These are phyloP conservation scores for Frankliniella intonsa DNA, from an alignment of 2,888 invertebrate genomes.

Conservation along the genomic window DNA sequence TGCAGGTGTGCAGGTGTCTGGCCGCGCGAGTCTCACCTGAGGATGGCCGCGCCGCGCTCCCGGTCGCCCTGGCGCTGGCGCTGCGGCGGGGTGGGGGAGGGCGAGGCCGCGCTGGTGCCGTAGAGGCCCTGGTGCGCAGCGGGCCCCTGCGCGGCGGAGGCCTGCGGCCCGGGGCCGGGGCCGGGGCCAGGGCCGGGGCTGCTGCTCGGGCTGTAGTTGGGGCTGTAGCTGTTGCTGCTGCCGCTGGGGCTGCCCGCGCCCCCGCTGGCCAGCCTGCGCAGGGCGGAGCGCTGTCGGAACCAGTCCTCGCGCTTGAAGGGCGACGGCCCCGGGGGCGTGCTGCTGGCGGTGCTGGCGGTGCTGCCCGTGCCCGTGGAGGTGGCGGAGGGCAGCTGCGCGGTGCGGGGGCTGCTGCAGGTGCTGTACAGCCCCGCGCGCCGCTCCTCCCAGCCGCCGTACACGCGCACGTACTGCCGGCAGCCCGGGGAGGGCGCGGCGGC, in stretches of 20 bases:
- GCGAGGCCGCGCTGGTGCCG: background rate
- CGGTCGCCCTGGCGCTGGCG: too few relatives aligned
- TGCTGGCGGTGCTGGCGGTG: background rate
- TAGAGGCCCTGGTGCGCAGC: background rate
- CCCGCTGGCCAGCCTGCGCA: conserved; percentile 38
- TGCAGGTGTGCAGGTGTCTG: too few relatives aligned
- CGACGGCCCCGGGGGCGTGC: conserved; percentile 35
- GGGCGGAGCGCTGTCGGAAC: conserved; percentile 46
- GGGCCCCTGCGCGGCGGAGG: background rate
- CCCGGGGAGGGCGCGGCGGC: conserved; percentile 44
- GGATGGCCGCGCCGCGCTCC: too few relatives aligned
- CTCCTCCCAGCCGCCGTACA: conserved; percentile 61
- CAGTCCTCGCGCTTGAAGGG: conserved; percentile 52
- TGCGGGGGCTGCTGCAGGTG: conserved; percentile 28
- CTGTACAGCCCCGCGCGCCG: conserved; percentile 39
- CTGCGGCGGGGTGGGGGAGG: background rate
- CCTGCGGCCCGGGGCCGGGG: conserved; percentile 37
- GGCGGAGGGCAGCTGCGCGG: conserved; percentile 6
- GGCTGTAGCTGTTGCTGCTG: conserved; percentile 38
- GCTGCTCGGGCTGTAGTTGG: conserved; percentile 35
- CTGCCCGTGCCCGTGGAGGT: background rate
- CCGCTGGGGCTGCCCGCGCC: conserved; percentile 32
- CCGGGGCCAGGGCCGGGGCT: conserved; percentile 39
- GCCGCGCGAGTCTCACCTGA: too few relatives aligned
- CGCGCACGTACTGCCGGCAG: conserved; percentile 56